Evolutionary conservation across 2,113 vertebrate genomes (phyloP).

Genomic region (Columbina picui): DNA sequence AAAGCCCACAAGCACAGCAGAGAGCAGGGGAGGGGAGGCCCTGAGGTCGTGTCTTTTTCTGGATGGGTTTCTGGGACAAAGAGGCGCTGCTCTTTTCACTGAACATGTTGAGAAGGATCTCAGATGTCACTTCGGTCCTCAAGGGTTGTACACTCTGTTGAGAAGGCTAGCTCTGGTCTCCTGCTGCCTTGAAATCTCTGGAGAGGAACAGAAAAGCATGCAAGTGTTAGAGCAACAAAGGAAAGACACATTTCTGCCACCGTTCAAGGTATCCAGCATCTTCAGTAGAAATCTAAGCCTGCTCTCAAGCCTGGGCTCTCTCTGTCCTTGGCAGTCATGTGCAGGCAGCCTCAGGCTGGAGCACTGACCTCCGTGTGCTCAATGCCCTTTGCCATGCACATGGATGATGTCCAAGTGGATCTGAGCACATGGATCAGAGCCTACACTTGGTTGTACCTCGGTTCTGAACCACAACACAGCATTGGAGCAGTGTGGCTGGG

Average conservation of each 20-base stretch:
- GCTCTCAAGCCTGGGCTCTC: neutral
- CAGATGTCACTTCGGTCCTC: neutral
- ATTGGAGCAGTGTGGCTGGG: neutral
- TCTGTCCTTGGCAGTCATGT: neutral
- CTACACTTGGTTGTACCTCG: neutral
- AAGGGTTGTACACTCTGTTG: neutral
- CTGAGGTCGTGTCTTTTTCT: conserved; percentile 75
- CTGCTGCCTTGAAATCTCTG: conserved; percentile 1
- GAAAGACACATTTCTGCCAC: neutral
- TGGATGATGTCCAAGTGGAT: neutral
- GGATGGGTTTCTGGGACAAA: conserved; percentile 69
- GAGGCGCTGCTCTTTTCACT: conserved; percentile 76
- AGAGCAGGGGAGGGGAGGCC: conserved; percentile 89
- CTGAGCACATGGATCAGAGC: rapidly evolving
- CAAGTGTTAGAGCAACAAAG: neutral
- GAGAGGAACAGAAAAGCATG: neutral
- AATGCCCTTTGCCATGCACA: neutral
- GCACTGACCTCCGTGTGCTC: neutral
- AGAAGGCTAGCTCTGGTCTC: neutral
- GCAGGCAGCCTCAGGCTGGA: neutral
- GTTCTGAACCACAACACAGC: neutral
- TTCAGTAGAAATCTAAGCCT: neutral
- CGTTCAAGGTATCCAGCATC: neutral
- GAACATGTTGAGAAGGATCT: conserved; percentile 61
- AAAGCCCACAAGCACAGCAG: conserved; percentile 93